Conservation (phyloP, 2,888 invertebrate genomes). For the Pseudococcus longispinus region DNA sequence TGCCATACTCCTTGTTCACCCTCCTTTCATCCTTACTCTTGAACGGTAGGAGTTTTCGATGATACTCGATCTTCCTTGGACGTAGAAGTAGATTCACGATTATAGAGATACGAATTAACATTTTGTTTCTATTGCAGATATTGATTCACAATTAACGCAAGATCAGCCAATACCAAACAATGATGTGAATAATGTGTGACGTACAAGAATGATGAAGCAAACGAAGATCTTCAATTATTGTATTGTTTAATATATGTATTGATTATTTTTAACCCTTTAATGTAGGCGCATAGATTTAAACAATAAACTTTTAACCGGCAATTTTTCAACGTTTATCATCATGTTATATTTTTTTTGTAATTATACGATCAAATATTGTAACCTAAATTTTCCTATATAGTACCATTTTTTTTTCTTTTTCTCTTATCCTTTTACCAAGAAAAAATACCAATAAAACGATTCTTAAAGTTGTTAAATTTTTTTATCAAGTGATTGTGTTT, state of each 20-base stretch:
- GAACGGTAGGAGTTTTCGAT: not conserved
- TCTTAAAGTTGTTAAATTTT: conserved; percentile 34
- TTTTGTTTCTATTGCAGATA: conserved; percentile 4
- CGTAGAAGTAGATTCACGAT: too few species aligned
- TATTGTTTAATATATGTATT: conserved; percentile 17
- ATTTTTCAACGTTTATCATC: conserved; percentile 44
- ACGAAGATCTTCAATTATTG: conserved; percentile 14
- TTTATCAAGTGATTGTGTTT: not conserved
- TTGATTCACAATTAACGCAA: conserved; percentile 25
- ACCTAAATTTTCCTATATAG: conserved; percentile 9
- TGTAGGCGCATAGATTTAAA: conserved; percentile 39
- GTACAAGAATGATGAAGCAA: not conserved
- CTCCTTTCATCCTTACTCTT: not conserved
- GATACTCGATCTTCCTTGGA: not conserved
- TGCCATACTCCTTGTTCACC: too few species aligned
- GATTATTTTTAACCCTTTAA: conserved; percentile 29
- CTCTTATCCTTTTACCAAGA: conserved; percentile 2
- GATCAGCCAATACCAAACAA: conserved; percentile 41
- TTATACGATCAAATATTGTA: conserved; percentile 29
- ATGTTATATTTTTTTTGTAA: conserved; percentile 33
- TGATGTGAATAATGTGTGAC: conserved; percentile 31
- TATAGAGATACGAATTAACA: not conserved
- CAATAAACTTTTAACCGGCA: conserved; percentile 13
- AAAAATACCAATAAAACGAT: conserved; percentile 13
- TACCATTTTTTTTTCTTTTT: not conserved